Percentiles rank a stretch among this genome's conserved stretches.
Evolutionary conservation across 2,888 invertebrate genomes (phyloP).

Genomic region (Cyclophora punctaria): DNA sequence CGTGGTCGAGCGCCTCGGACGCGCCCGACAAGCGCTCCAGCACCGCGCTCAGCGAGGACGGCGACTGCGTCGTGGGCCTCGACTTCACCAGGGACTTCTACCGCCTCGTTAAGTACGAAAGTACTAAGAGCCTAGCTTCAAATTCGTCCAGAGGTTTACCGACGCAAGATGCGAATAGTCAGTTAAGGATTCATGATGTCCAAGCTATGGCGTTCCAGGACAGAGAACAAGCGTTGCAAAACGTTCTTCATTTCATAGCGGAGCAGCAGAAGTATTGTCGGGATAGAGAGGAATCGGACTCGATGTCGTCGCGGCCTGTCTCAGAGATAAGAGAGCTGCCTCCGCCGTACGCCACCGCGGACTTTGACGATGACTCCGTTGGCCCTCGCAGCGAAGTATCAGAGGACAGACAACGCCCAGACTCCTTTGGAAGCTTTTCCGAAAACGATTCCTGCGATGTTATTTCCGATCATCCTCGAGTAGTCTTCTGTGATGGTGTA

Average conservation of each 20-base stretch:
- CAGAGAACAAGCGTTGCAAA: conserved; percentile 81
- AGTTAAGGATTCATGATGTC: conserved; percentile 61
- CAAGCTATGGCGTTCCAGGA: conserved; percentile 73
- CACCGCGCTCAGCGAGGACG: conserved; percentile 80
- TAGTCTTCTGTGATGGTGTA: conserved; percentile 57
- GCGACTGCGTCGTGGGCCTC: conserved; percentile 80
- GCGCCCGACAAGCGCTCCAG: conserved; percentile 82
- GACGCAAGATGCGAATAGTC: conserved; percentile 65
- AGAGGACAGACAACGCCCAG: conserved; percentile 62
- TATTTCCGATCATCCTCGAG: conserved; percentile 46
- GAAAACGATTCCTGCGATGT: conserved; percentile 68
- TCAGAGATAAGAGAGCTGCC: conserved; percentile 76
- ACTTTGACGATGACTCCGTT: conserved; percentile 66
- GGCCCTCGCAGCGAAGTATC: conserved; percentile 66
- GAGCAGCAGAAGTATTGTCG: conserved; percentile 84
- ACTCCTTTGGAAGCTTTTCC: conserved; percentile 67
- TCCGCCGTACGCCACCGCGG: conserved; percentile 66
- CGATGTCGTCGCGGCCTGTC: conserved; percentile 68
- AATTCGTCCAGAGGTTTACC: conserved; percentile 81
- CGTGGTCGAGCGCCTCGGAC: conserved; percentile 75
- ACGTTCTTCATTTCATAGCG: conserved; percentile 83
- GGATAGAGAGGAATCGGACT: conserved; percentile 75
- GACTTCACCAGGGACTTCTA: conserved; percentile 88
- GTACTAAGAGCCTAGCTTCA: conserved; percentile 85
- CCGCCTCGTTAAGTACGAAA: conserved; percentile 86